These are phyloP conservation scores for Chelonia mydas DNA, from an alignment of 2,797 vertebrate species.

Conservation along the genomic window DNA sequence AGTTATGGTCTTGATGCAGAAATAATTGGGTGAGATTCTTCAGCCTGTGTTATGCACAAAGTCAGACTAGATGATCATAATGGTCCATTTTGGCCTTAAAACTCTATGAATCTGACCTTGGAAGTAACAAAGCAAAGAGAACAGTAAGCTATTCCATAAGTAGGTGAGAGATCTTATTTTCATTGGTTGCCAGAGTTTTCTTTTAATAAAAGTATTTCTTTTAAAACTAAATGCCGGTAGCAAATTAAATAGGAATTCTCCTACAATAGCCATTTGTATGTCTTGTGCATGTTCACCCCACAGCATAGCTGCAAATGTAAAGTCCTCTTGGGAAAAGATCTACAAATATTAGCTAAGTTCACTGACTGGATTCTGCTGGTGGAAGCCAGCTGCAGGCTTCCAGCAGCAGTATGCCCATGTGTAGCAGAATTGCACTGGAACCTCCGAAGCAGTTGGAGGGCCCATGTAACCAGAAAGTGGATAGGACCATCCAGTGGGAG, in stretches of 20 bases:
- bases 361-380: neutral
- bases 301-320: neutral
- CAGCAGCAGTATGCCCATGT: neutral
- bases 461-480: too few species aligned
- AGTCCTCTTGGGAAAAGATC: neutral
- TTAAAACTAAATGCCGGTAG: neutral
- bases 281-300: neutral
- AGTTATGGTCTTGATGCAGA: too few species aligned
- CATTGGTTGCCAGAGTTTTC: neutral
- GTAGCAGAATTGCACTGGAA: neutral
- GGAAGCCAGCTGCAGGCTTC: neutral
- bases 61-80: neutral
- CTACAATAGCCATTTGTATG: neutral
- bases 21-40: neutral
- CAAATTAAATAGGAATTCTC: neutral
- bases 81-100: neutral
- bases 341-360: neutral
- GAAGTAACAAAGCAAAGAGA: neutral
- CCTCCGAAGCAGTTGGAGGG: too few species aligned
- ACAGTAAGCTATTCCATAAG: neutral
- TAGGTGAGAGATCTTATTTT: neutral
- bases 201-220: too few species aligned
- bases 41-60: neutral
- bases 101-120: neutral
- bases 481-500: neutral